phyloP scores from a whole-genome alignment of 1,140 invertebrate genomes.

The Drosophila mayri region DNA sequence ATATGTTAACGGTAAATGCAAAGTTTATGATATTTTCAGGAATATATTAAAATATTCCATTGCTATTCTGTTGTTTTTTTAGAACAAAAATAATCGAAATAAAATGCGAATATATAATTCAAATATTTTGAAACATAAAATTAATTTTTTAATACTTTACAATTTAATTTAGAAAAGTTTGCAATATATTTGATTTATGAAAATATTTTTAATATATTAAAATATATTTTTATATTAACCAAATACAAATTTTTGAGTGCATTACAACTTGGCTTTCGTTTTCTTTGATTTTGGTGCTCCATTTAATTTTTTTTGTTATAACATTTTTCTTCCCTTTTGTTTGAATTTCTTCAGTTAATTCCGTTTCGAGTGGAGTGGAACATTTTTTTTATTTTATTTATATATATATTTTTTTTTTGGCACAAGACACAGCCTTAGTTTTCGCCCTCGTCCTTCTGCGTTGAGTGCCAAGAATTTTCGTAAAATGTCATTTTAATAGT shows the following conservation, averaged over 20 bases:
- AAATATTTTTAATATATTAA: no score
- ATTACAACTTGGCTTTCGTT: neutral
- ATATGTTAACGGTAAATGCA: no score
- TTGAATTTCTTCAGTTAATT: constrained; percentile 6
- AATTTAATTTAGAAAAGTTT: no score
- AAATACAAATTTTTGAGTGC: neutral
- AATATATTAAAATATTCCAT: no score
- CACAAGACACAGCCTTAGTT: neutral
- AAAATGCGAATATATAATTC: no score
- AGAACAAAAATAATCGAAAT: no score
- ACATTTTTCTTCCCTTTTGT: neutral
- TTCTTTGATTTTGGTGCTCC: neutral
- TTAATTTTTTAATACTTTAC: no score
- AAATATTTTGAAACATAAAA: no score
- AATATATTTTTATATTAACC: no score
- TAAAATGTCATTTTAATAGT: constrained; percentile 46
- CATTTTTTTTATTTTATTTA: neutral
- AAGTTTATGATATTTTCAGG: no score
- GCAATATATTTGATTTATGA: no score
- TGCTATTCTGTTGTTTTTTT: no score
- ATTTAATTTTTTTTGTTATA: neutral
- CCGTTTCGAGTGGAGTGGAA: constrained; percentile 2
- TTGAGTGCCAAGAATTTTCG: constrained; percentile 33
- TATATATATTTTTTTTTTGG: neutral
- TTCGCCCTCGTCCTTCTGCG: neutral